Base-by-base conservation (phyloP, 2,888 invertebrate species). In the Dendrolimus pini region DNA sequence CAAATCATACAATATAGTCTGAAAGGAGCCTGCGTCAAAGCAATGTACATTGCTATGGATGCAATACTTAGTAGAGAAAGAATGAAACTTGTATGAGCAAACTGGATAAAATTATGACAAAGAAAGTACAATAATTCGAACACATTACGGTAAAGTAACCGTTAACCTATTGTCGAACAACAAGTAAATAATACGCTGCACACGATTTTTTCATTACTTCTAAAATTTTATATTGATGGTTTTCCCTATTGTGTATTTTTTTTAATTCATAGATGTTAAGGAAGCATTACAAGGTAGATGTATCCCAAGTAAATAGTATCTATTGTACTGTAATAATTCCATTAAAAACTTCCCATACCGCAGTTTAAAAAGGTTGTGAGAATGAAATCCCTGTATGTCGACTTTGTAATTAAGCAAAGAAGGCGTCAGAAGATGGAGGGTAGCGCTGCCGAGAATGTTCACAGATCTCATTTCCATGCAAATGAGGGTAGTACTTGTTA, bases 381-480 rank as follows among this genome's bases (percentile, higher is more conserved):
- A 6, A 30, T 47, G 74, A 75, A 77, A 71, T 75, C 74, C 74
- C 72, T 75, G 74, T 80, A 74, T 80, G 80, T 81, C 80, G 75
- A 79, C 77, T 72, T 75, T 74, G 84, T 87, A 89, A 88, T 89
- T 89, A 89, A 87, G 82, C 77, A 77, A 82, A 85, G 83, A 83
- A 86, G 85, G 85, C 85, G 84, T 78, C 79, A 77, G 78, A 81
- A 83, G 83, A 80, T 75, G 78, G 80, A 77, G 81, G 80, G 81
- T 72, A 74, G 71, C 68, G 75, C 70, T 77, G 75, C 69, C 75
- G 78, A 79, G 82, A 82, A 84, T 84, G 85, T 85, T 84, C 87
- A 73, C 75, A 74, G 80, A 82, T 81, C 88, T 89, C 85, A 88
- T 89, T 88, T 89, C 84, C 87, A 89, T 89, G 89, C 83, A 89